Evolutionary conservation across 2,113 vertebrate genomes (phyloP).

Genomic region (Raphicerus campestris): DNA sequence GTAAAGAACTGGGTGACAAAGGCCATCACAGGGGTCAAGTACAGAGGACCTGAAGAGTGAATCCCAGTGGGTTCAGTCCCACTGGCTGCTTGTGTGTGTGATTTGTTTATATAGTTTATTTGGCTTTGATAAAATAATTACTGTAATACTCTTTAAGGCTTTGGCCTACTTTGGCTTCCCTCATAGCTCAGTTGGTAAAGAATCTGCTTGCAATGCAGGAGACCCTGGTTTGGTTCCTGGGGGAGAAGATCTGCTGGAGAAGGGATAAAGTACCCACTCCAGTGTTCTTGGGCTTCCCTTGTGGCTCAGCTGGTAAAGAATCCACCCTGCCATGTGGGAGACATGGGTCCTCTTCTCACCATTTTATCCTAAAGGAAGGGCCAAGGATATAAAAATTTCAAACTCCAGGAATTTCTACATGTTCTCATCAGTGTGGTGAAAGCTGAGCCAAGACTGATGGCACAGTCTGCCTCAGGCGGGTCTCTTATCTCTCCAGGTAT

Average conservation of each 20-base stretch:
- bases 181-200: neutral
- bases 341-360: neutral
- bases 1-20: neutral
- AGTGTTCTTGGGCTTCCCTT: neutral
- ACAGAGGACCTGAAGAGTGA: neutral
- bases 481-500: neutral
- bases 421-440: neutral
- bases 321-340: neutral
- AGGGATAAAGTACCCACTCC: neutral
- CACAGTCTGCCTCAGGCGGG: accelerated
- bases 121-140: neutral
- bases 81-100: neutral
- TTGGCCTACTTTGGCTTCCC: neutral
- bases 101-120: neutral
- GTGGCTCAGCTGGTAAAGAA: neutral
- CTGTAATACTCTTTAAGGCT: neutral
- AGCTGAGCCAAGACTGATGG: neutral
- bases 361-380: neutral
- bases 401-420: neutral
- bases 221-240: neutral
- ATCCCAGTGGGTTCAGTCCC: neutral
- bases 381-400: neutral
- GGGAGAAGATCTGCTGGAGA: neutral
- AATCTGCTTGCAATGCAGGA: neutral
- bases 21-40: neutral